A percentile compares a stretch with the other conserved stretches of the same genome.
Conservation (phyloP, 2,888 invertebrate genomes). For the Hydrotaea cyrtoneurina region DNA sequence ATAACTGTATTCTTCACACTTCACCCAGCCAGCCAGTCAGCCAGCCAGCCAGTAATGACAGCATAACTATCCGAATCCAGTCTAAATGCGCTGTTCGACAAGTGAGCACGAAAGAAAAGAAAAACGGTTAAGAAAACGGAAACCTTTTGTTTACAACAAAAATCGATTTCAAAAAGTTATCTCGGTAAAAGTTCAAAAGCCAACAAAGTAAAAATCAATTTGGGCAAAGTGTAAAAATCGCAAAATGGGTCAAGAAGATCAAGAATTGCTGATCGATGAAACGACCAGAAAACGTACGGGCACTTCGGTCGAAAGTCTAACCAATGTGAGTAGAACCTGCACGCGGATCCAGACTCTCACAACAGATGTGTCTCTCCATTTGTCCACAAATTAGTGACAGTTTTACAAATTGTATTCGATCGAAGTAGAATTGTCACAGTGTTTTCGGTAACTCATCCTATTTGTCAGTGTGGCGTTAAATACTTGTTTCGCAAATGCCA, state of each 20-base stretch:
- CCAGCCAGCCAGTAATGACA: background rate
- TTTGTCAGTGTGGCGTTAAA: background rate
- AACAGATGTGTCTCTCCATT: too few relatives aligned
- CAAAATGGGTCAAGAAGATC: constrained; percentile 78
- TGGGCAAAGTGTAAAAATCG: constrained; percentile 1
- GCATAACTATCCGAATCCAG: constrained; percentile 7
- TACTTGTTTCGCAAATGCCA: background rate
- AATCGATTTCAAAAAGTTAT: constrained; percentile 35
- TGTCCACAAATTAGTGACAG: too few relatives aligned
- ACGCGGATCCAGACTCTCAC: too few relatives aligned
- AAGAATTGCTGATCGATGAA: constrained; percentile 73
- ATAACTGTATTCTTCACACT: constrained; percentile 52
- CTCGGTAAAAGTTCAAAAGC: constrained; percentile 38
- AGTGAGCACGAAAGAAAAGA: constrained; percentile 4
- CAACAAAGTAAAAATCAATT: constrained; percentile 38
- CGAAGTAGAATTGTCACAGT: too few relatives aligned
- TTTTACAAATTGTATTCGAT: too few relatives aligned
- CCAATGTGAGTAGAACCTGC: constrained; percentile 72
- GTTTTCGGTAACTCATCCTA: background rate
- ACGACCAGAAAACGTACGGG: constrained; percentile 70
- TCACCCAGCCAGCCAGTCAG: constrained; percentile 34
- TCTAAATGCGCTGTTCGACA: background rate
- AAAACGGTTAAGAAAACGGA: background rate
- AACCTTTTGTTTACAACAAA: background rate
- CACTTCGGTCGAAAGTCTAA: constrained; percentile 74